Evolutionary conservation across 2,113 vertebrate species (phyloP), one percentile per base, ranked within the genome.

Genomic region (Colaptes auratus): DNA sequence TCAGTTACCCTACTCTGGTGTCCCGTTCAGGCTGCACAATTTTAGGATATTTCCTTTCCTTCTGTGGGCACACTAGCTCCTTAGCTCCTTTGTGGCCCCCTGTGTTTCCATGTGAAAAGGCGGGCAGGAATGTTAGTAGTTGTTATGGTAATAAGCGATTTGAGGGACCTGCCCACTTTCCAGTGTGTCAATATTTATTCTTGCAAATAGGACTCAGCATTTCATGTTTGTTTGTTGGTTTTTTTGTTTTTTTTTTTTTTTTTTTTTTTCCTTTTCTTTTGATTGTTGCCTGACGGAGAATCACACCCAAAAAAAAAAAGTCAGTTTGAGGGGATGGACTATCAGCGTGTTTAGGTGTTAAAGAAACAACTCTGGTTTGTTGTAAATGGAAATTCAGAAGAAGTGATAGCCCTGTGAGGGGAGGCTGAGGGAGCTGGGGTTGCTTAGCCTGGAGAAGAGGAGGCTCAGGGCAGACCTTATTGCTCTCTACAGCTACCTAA

Each of bases 301-400:
- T 64, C 36, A 35, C 15, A 31, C 10, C 60, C 86, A 25, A 59
- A 87, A 87, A n/a, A n/a, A n/a, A 71, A 73, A 64, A 72, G 23
- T 8, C 76, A 82, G 36, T 71, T 78, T 83, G 69, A 27, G 76
- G 75, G 10, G 20, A 16, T 81, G 46, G 31, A 12, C 44, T 91
- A 39, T 53, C 42, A 23, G 3, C 55, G 35, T 82, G 23, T 88
- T 80, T 80, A 65, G 70, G 64, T 80, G 66, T 85, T 87, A 59
- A 84, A 39, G 70, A 64, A 77, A 31, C 77, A 73, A 21, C 56
- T 79, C 44, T 55, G 55, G 7, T 77, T 85, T 93, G 75, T 95
- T 95, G 91, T 76, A 92, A 93, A 90, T 89, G 89, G 87, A 78
- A 89, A 92, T 93, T 86, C 28, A 66, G 42, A 76, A 77, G 31